Conservation (phyloP, 2,888 invertebrate genomes). For the Eueremaeus valkanovi region DNA sequence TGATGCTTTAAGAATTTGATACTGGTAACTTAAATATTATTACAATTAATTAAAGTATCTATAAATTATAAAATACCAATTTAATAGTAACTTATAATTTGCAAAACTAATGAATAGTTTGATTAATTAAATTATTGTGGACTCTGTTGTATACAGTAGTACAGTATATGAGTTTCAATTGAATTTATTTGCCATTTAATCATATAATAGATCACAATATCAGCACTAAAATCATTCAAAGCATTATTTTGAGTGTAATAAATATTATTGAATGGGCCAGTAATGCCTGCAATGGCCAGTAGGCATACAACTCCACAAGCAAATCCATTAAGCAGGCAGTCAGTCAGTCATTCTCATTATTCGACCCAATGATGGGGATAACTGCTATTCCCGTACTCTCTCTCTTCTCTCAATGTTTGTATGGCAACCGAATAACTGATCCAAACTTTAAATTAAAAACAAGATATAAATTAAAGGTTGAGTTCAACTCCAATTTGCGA, state of each 20-base stretch:
- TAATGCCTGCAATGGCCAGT: conserved; percentile 5
- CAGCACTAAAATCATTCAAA: conserved; percentile 3
- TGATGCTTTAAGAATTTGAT: too few species aligned
- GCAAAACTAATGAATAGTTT: background rate
- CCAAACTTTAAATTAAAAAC: too few species aligned
- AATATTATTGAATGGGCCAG: background rate
- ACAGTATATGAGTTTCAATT: background rate
- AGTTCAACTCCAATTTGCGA: too few species aligned
- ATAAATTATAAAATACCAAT: too few species aligned
- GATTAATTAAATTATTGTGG: too few species aligned
- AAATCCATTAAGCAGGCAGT: background rate
- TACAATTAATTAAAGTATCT: too few species aligned
- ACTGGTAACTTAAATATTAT: too few species aligned
- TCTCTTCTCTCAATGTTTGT: background rate
- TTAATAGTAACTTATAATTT: too few species aligned
- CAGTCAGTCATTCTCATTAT: background rate
- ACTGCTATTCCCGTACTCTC: background rate
- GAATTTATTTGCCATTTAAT: background rate
- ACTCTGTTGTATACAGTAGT: background rate
- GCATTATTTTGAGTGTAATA: conserved; percentile 24
- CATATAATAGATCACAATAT: background rate
- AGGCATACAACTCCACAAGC: background rate
- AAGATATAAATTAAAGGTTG: too few species aligned
- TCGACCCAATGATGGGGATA: conserved; percentile 14
- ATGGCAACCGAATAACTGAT: background rate